Evolutionary conservation across 2,888 invertebrate species (phyloP).

Genomic region (Trissoscelio sp.): DNA sequence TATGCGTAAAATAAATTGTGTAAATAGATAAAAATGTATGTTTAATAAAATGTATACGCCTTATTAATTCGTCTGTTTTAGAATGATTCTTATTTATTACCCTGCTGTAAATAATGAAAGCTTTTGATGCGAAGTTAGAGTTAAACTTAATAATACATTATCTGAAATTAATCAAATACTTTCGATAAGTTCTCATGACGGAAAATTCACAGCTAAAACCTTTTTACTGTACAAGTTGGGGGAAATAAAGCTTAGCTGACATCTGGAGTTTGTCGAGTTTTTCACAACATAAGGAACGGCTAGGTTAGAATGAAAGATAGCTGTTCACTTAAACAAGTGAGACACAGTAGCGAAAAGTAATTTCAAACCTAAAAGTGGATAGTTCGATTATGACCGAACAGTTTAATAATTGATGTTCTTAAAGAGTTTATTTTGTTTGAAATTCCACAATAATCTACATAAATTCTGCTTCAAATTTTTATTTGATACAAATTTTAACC

Average conservation of each 20-base stretch:
- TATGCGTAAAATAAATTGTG: too few relatives aligned
- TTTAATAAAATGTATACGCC: too few relatives aligned
- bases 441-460: too few relatives aligned
- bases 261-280: slow-evolving; percentile 65
- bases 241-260: slow-evolving; percentile 64
- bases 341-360: slow-evolving; percentile 21
- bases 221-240: slow-evolving; percentile 59
- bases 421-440: too few relatives aligned
- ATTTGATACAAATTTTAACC: too few relatives aligned
- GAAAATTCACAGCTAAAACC: slow-evolving; percentile 49
- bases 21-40: too few relatives aligned
- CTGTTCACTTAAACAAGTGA: slow-evolving; percentile 42
- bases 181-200: slow-evolving; percentile 50
- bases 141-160: slow-evolving; percentile 54
- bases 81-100: slow-evolving; percentile 5
- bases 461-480: too few relatives aligned
- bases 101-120: slow-evolving; percentile 33
- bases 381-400: too few relatives aligned
- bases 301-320: slow-evolving; percentile 53
- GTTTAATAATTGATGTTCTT: too few relatives aligned
- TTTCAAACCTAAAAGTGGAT: slow-evolving; percentile 27
- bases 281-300: slow-evolving; percentile 59
- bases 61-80: too few relatives aligned
- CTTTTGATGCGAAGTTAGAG: slow-evolving; percentile 27
- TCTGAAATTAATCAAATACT: slow-evolving; percentile 53